phyloP scores from a whole-genome alignment of 2,888 invertebrate genomes.

The Enoplolaimus lenunculus region DNA sequence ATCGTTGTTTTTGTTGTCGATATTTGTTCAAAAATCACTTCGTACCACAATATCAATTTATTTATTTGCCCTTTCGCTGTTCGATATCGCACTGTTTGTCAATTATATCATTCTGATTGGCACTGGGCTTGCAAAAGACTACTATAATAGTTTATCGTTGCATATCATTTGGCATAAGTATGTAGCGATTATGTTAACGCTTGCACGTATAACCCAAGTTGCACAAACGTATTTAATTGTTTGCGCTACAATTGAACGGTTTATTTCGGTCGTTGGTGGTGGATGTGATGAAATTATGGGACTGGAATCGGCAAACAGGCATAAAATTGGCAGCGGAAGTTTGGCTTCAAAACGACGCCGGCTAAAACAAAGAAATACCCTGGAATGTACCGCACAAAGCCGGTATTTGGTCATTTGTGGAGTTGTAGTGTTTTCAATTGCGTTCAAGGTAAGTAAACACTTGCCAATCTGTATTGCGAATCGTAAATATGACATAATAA shows the following conservation, averaged over 20 bases:
- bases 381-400: not conserved
- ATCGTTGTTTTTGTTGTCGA: not conserved
- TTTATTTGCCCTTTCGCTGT: not conserved
- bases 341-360: too few relatives aligned
- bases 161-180: slow-evolving; percentile 1
- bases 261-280: too few relatives aligned
- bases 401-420: not conserved
- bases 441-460: not conserved
- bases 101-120: slow-evolving; percentile 14
- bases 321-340: too few relatives aligned
- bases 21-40: not conserved
- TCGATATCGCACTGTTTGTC: slow-evolving; percentile 1
- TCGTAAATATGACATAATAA: too few relatives aligned
- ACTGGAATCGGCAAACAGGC: too few relatives aligned
- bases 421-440: not conserved
- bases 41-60: not conserved
- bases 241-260: slow-evolving; percentile 1
- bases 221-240: slow-evolving; percentile 2
- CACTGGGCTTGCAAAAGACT: slow-evolving; percentile 6
- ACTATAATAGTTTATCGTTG: not conserved
- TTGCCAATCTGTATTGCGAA: too few relatives aligned
- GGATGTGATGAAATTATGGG: too few relatives aligned
- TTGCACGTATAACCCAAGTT: slow-evolving; percentile 4
- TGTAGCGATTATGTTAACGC: not conserved
- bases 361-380: too few relatives aligned